Conservation (phyloP, 2,888 invertebrate species). For the Dryobota labecula region DNA sequence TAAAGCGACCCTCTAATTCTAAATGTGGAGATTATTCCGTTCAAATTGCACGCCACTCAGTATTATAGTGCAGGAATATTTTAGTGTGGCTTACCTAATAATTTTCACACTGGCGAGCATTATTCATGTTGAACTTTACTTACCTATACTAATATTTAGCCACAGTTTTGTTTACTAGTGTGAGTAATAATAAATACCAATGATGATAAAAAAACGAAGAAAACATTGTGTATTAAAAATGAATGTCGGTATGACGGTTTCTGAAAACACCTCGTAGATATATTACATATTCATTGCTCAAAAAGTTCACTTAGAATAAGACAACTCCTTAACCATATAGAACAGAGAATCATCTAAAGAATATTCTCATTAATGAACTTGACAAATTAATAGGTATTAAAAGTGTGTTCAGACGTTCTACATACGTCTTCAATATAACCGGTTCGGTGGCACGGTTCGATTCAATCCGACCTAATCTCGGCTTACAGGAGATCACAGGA, state of each 20-base stretch:
- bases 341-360: not conserved
- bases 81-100: conserved; percentile 36
- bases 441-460: conserved; percentile 73
- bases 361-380: conserved; percentile 63
- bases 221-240: not conserved
- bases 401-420: conserved; percentile 67
- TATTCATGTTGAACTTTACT: conserved; percentile 23
- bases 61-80: conserved; percentile 40
- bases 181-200: too few species aligned
- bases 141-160: not conserved
- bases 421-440: conserved; percentile 74
- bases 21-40: conserved; percentile 69
- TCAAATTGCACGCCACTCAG: conserved; percentile 52
- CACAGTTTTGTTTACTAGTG: conserved; percentile 2
- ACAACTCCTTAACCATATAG: not conserved
- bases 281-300: not conserved
- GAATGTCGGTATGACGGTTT: not conserved
- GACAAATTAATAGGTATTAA: conserved; percentile 72
- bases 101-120: conserved; percentile 33
- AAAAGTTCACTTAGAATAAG: not conserved
- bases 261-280: not conserved
- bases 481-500: conserved; percentile 84
- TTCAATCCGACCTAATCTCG: conserved; percentile 85
- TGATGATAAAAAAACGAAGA: not conserved
- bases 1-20: conserved; percentile 79